Evolutionary conservation across 1,140 invertebrate species (phyloP).

Genomic region (Philopotamus ludificatus): DNA sequence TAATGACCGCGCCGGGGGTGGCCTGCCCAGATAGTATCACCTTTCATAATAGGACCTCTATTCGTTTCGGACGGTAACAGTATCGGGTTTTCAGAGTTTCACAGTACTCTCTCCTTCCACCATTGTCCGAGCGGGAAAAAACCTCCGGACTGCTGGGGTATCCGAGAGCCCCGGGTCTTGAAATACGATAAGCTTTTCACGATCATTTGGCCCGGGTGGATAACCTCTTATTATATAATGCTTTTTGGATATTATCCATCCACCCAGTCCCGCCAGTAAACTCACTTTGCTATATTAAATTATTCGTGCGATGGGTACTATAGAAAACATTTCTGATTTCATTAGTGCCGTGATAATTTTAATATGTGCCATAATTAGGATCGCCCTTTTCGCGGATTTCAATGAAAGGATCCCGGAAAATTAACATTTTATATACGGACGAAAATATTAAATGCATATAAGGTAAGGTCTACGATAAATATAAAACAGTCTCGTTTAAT

Average conservation of each 20-base stretch:
- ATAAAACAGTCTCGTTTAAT: too few species aligned
- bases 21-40: constrained; percentile 12
- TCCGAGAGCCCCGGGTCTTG: constrained; percentile 19
- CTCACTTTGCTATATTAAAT: too few species aligned
- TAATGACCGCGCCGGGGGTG: constrained; percentile 22
- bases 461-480: too few species aligned
- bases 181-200: constrained; percentile 28
- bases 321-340: too few species aligned
- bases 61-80: constrained; percentile 24
- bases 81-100: constrained; percentile 23
- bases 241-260: background rate
- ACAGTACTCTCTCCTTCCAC: background rate
- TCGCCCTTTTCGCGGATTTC: too few species aligned
- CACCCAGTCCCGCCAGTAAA: too few species aligned
- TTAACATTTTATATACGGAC: too few species aligned
- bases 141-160: background rate
- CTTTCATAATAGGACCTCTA: constrained; percentile 32
- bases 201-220: constrained; percentile 18
- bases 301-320: too few species aligned
- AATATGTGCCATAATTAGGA: too few species aligned
- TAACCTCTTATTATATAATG: constrained; percentile 11
- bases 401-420: too few species aligned
- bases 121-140: background rate
- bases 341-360: too few species aligned
- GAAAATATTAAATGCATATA: too few species aligned